Conservation (phyloP, 92 coral and sea anemone species). For the Actinostola sp. region DNA sequence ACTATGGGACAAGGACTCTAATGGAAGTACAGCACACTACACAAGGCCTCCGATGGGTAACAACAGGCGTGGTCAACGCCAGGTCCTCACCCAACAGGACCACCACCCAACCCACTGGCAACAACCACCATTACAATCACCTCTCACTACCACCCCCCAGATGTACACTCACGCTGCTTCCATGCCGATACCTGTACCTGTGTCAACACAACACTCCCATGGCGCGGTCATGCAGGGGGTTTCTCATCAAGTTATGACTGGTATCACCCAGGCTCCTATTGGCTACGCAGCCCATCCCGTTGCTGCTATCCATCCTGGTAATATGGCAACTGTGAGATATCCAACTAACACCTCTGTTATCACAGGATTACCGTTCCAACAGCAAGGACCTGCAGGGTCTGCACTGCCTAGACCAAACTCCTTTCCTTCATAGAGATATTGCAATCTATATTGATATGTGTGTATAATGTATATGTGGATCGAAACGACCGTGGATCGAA, state of each 20-base stretch:
- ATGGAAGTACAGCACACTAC: constrained; percentile 35
- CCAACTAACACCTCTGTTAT: constrained; percentile 25
- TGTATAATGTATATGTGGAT: too few relatives aligned
- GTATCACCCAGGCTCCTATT: constrained; percentile 62
- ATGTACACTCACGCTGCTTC: constrained; percentile 93
- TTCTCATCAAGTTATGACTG: constrained; percentile 64
- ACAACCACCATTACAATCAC: constrained; percentile 56
- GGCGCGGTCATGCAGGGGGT: constrained; percentile 73
- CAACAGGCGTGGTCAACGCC: constrained; percentile 58
- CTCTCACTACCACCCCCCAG: constrained; percentile 72
- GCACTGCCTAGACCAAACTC: constrained; percentile 23
- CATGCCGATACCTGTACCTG: constrained; percentile 97
- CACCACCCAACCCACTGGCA: constrained; percentile 77
- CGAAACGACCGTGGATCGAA: too few relatives aligned
- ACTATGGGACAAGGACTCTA: constrained; percentile 78
- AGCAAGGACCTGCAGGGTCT: constrained; percentile 9
- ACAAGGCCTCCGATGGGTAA: constrained; percentile 43
- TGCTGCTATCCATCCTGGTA: constrained; percentile 23
- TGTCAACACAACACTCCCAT: constrained; percentile 80
- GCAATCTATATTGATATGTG: too few relatives aligned
- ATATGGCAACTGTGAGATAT: constrained; percentile 27
- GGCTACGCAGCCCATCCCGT: constrained; percentile 52
- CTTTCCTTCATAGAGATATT: constrained; percentile 20
- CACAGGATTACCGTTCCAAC: constrained; percentile 22
- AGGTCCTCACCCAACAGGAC: constrained; percentile 42